These are phyloP conservation scores for Ectemnius lituratus DNA, from an alignment of 2,888 invertebrate genomes.

Conservation along the genomic window DNA sequence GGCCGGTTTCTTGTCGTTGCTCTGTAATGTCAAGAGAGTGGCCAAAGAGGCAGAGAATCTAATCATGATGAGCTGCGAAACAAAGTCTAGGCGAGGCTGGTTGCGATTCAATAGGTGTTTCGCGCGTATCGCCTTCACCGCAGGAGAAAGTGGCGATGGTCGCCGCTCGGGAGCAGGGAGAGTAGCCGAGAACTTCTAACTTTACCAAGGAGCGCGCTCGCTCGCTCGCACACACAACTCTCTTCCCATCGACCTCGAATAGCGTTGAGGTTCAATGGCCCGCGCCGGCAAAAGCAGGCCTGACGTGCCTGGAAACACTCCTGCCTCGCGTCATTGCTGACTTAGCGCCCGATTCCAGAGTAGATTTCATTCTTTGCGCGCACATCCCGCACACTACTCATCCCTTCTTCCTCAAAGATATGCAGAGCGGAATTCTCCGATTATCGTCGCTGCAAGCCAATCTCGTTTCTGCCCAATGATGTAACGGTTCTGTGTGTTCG, in stretches of 20 bases:
- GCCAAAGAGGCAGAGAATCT: no score
- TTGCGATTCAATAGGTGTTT: constrained; percentile 41
- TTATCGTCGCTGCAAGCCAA: not conserved
- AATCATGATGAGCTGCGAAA: no score
- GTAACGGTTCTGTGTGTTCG: constrained; percentile 38
- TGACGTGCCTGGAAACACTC: not conserved
- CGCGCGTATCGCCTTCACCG: constrained; percentile 52
- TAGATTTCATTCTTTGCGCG: not conserved
- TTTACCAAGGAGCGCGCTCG: constrained; percentile 40
- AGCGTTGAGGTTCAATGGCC: constrained; percentile 64
- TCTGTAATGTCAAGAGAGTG: no score
- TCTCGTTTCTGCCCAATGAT: constrained; percentile 31
- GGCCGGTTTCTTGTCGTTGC: no score
- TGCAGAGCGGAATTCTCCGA: not conserved
- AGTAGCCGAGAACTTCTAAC: constrained; percentile 71
- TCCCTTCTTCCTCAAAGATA: not conserved
- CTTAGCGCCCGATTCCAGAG: not conserved
- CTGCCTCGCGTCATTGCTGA: not conserved
- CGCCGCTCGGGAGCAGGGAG: constrained; percentile 57
- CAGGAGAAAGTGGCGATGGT: constrained; percentile 62
- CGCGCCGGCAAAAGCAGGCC: constrained; percentile 6
- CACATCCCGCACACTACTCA: not conserved
- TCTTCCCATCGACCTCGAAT: constrained; percentile 71
- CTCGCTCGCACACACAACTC: constrained; percentile 46
- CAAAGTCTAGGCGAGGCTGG: no score